Evolutionary conservation across 2,113 vertebrate genomes (phyloP), one percentile per base, ranked within the genome.

Genomic region (Dunckerocampus dactyliophorus): DNA sequence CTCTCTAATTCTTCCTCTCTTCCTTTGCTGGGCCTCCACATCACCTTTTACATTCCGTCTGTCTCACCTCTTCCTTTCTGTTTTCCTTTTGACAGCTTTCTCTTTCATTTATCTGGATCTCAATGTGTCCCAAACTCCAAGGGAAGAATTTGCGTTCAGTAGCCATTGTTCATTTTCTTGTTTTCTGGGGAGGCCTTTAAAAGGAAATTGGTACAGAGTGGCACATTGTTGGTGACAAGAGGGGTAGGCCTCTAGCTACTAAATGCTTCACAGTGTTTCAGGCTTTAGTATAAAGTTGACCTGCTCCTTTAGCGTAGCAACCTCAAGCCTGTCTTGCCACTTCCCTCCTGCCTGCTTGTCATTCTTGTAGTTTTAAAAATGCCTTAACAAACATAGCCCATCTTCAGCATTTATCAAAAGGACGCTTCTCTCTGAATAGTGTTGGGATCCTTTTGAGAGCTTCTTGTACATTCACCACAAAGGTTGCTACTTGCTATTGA

Each of bases 211-310:
- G 82, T 65, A 75, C 69, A 14, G 64, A 81, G 77, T 70, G 77
- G 69, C 47, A 73, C 67, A 86, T 88, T 88, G 86, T 88, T 67
- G 65, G 56, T 57, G 79, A 90, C 88, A 84, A 88, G 84, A 86
- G 80, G 82, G 31, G 49, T 62, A 61, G 72, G 77, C 81, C 80
- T 69, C 70, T 85, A 71, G 75, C 63, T 60, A 53, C 50, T 51
- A 65, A 75, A 63, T 76, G 59, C 55, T 74, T 63, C 50, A 60
- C 67, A 84, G 15, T 59, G 21, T 82, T 88, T 14, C 39, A 43
- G 12, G 13, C 39, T 43, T 43, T 43, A 14, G 39, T 14, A 79
- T 82, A 63, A 84, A 86, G 79, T 77, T 86, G 85, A 88, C 81
- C 83, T 28, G 56, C 48, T 51, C 37, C 63, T 65, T 31, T 70